A percentile compares a stretch with the other conserved stretches of the same genome.
Evolutionary conservation across 2,888 invertebrate genomes (phyloP).

Genomic region (Agrotis puta): DNA sequence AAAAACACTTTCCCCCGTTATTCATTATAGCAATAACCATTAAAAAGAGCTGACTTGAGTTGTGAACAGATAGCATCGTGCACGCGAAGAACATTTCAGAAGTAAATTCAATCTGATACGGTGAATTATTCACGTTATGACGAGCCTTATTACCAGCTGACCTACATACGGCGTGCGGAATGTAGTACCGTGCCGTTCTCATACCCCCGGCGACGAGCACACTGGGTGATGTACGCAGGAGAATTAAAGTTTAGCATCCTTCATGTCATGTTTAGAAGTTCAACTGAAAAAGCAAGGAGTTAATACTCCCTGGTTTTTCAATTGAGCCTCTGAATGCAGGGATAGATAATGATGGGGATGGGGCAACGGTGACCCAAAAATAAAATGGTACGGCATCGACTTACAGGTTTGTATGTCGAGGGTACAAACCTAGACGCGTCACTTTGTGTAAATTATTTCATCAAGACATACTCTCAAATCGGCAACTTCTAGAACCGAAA

Average conservation of each 20-base stretch:
- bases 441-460: no score
- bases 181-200: slow-evolving; percentile 67
- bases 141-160: slow-evolving; percentile 81
- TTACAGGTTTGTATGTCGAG: no score
- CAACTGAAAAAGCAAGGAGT: not conserved
- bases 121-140: slow-evolving; percentile 81
- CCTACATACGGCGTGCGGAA: slow-evolving; percentile 76
- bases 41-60: slow-evolving; percentile 46
- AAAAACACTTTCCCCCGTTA: slow-evolving; percentile 30
- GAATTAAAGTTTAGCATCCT: slow-evolving; percentile 18
- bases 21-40: slow-evolving; percentile 46
- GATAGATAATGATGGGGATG: no score
- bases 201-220: slow-evolving; percentile 58
- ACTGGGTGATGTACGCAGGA: slow-evolving; percentile 40
- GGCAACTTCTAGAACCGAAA: no score
- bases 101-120: slow-evolving; percentile 74
- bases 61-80: slow-evolving; percentile 61
- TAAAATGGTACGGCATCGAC: no score
- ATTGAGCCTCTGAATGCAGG: no score
- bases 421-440: no score
- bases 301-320: no score
- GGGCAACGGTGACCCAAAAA: no score
- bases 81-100: slow-evolving; percentile 68
- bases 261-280: not conserved
- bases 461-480: no score